These are phyloP conservation scores for Melanophora roralis DNA, from an alignment of 2,888 invertebrate genomes.

Conservation along the genomic window DNA sequence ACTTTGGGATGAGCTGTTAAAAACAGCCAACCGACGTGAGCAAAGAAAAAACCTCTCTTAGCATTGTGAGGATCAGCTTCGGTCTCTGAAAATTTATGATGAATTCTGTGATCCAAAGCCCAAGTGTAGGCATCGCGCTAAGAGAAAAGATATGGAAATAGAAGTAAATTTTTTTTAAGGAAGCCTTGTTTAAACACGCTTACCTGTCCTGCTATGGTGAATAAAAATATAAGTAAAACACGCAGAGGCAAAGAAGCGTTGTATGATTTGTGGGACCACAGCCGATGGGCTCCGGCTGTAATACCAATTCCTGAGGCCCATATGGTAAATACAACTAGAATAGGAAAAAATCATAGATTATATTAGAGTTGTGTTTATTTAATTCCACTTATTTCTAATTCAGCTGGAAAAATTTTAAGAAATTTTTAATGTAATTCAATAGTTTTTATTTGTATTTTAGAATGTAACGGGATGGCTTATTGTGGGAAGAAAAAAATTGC, in stretches of 20 bases:
- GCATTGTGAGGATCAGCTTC: conserved; percentile 87
- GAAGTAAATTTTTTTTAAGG: not conserved
- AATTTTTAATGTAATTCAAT: no score
- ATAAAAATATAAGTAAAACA: conserved; percentile 83
- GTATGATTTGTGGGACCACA: conserved; percentile 89
- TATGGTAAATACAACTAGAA: conserved; percentile 79
- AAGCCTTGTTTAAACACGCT: conserved; percentile 62
- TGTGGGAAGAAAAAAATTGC: no score
- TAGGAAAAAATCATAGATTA: not conserved
- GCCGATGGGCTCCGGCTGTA: conserved; percentile 88
- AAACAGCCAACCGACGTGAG: conserved; percentile 95
- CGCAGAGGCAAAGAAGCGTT: conserved; percentile 85
- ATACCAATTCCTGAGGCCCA: conserved; percentile 89
- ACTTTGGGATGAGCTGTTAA: conserved; percentile 90
- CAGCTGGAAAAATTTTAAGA: no score
- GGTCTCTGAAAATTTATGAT: conserved; percentile 92
- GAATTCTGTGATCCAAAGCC: conserved; percentile 91
- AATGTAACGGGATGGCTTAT: no score
- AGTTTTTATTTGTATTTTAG: no score
- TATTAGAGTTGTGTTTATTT: not conserved
- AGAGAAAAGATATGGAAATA: not conserved
- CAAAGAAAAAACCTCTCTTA: conserved; percentile 91
- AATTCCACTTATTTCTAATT: no score
- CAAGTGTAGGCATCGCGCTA: conserved; percentile 90
- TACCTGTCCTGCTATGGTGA: conserved; percentile 89